These are phyloP conservation scores for Endomychus coccineus DNA, from an alignment of 2,888 invertebrate species.

Conservation along the genomic window DNA sequence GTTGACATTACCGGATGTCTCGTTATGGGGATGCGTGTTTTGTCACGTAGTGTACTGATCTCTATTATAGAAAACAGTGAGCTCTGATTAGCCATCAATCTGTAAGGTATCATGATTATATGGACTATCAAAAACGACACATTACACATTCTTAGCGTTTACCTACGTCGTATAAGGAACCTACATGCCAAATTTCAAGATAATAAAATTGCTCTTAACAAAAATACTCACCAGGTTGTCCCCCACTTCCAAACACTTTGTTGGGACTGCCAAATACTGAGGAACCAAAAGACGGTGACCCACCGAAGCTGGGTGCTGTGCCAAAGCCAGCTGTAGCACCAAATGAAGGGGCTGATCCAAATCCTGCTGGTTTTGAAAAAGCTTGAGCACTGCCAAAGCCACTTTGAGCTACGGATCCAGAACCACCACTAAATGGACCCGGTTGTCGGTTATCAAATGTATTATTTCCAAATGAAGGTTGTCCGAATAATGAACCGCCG, in stretches of 20 bases:
- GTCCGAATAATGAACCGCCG: constrained; percentile 20
- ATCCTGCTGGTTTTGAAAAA: constrained; percentile 33
- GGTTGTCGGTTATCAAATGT: constrained; percentile 30
- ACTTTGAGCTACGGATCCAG: constrained; percentile 36
- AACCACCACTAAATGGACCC: constrained; percentile 38
- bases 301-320: constrained; percentile 42
- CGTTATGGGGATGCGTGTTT: too few species aligned
- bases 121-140: too few species aligned
- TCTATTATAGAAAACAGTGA: too few species aligned
- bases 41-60: too few species aligned
- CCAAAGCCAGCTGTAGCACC: constrained; percentile 38
- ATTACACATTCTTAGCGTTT: too few species aligned
- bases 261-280: constrained; percentile 44
- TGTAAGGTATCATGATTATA: too few species aligned
- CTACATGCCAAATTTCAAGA: not conserved
- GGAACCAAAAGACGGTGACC: constrained; percentile 45
- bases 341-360: constrained; percentile 32
- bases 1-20: too few species aligned
- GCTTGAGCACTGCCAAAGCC: constrained; percentile 40
- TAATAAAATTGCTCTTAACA: too few species aligned
- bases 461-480: constrained; percentile 32
- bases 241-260: constrained; percentile 43
- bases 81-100: too few species aligned
- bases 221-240: constrained; percentile 9
- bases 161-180: not conserved